Base-by-base conservation (phyloP, 2,888 invertebrate species). In the Eretmocerus hayati region DNA sequence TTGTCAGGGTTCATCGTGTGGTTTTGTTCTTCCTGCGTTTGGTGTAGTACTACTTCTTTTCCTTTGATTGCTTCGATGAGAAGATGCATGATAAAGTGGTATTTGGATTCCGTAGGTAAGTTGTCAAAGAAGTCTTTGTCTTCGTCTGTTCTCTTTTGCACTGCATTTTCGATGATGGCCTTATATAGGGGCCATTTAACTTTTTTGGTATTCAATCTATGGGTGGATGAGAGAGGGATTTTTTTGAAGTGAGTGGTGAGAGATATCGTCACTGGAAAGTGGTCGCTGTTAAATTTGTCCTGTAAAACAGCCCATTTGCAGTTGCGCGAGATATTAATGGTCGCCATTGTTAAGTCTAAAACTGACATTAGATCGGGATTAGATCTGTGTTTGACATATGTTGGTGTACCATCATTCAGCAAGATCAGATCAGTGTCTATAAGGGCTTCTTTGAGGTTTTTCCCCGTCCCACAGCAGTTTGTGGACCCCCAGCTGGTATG, bases 211-310 rank as follows among this genome's bases (percentile, higher is more conserved):
- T 45, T 45, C 2, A 45, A 22, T 32, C 22, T 39, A 8, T 38
- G 45, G 3, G 16, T 42, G 5, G 33, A 42, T 19, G 18, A n/a
- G 20, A 11, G 20, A n/a, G 42, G 42, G 15, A 5, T 38, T 38
- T 21, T 45, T 2, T 31, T 20, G 5, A 32, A 20, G 21, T 45
- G 18, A 11, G 32, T 26, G 13, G 2, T 2, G 23, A 42, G n/a
- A 15, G 19, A 3, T 3, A 19, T 15, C 32, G 37, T 22, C 2
- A 39, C 32, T 5, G 30, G 45, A 13, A 5, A 32, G 16, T 38
- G 45, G 38, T 45, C 45, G 5, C 45, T 45, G 18, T 32, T 6
- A 21, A 39, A 31, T 16, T 31, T 45, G 8, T 45, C 39, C 5
- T 9, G 11, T 4, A 22, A 8, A 1, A 20, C 26, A 32, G 20